Base-by-base conservation (phyloP, 2,888 invertebrate species). In the Geotrupes spiniger region DNA sequence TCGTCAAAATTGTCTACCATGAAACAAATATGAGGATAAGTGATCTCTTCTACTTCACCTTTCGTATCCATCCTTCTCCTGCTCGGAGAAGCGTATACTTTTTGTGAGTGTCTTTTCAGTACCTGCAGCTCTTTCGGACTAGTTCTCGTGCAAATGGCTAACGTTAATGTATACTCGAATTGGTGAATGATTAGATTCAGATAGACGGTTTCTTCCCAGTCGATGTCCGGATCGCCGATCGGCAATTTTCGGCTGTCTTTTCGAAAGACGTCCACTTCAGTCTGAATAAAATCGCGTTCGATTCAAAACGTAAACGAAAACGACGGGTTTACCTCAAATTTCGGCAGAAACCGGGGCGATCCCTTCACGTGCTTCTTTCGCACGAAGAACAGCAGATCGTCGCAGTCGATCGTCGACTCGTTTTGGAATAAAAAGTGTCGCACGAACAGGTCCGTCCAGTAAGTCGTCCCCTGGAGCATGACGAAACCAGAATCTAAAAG, bases 161-260 rank as follows among this genome's bases (percentile, higher is more conserved):
- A 81, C 36, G 98, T 98, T 52, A 99, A 81, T 51, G 92, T 95
- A 76, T 98, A 99, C 74, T 98, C 95, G 76, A 99, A 92, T 79
- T 98, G 97, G 76, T 99, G 98, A 70, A 99, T 89, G 64, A 98
- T 87, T 73, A 98, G 82, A 78, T 98, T 98, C 60, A 98, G 81
- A 77, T 97, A 98, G 56, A 98, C 95, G 48, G 97, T 98, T 78
- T 99, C 98, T 76, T 98, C 97, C 98, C 98, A 99, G 76, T 98
- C 96, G 64, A 97, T 89, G 69, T 92, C 92, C 33, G 91, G 89
- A 77, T 98, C 96, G 51, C 93, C 93, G 65, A 96, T 90, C 42
- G 98, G 98, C 66, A 97, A 78, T 74, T 96, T 95, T 69, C 93
- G 88, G 66, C 96, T 96, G 75, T 96, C 95, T 76, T 95, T 92